A percentile compares a stretch with the other conserved stretches of the same genome.
Evolutionary conservation across 2,888 invertebrate species (phyloP).

Genomic region (Calameuta filiformis): DNA sequence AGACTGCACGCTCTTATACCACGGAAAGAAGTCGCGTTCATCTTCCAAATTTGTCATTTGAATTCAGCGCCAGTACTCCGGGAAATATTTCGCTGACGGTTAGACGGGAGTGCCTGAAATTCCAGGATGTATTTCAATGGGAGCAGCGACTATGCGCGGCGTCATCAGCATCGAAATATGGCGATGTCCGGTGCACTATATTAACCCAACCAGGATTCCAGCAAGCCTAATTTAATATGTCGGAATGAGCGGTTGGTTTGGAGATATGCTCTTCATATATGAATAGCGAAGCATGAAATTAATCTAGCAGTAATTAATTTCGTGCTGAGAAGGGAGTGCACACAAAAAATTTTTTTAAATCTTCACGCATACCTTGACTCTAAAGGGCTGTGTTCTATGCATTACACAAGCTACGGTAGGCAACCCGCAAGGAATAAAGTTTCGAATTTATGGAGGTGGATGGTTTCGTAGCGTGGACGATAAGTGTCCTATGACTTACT

Average conservation of each 20-base stretch:
- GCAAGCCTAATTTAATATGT: conserved; percentile 32
- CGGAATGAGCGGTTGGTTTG: conserved; percentile 7
- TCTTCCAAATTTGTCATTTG: conserved; percentile 17
- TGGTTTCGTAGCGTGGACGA: not conserved
- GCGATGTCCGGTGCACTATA: conserved; percentile 22
- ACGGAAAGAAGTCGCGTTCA: conserved; percentile 8
- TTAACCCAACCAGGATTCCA: conserved; percentile 29
- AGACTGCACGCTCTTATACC: not conserved
- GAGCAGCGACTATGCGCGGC: conserved; percentile 10
- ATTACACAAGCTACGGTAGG: not conserved
- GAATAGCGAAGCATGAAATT: conserved; percentile 12
- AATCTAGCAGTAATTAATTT: conserved; percentile 19
- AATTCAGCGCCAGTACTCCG: not conserved
- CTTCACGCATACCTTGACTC: not conserved
- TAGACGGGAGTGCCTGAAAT: conserved; percentile 14
- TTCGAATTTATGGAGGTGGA: not conserved
- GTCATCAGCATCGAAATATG: conserved; percentile 29
- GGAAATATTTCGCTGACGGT: not conserved
- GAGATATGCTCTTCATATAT: conserved; percentile 8
- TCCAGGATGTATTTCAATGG: conserved; percentile 7
- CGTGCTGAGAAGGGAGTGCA: not conserved
- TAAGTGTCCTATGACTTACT: conserved; percentile 2
- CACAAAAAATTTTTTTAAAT: not conserved
- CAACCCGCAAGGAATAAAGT: not conserved
- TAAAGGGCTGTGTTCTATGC: not conserved